Conservation (phyloP, 2,888 invertebrate genomes). For the Nudaria mundana region DNA sequence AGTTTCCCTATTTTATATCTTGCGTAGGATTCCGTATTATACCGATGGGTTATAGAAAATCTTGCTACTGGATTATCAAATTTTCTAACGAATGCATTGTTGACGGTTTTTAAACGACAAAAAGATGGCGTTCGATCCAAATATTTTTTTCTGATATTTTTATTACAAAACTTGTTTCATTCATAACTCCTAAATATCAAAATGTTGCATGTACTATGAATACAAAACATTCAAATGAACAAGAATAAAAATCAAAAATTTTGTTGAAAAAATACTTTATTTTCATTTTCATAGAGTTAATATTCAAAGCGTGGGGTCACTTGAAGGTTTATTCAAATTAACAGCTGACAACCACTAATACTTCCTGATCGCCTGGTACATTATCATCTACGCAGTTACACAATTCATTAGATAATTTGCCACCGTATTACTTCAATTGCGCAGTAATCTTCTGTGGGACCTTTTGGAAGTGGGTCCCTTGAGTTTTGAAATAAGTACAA, state of each 20-base stretch:
- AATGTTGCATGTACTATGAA: neutral
- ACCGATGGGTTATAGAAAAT: too few relatives aligned
- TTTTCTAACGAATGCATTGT: too few relatives aligned
- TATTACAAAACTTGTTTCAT: too few relatives aligned
- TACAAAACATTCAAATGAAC: conserved; percentile 9
- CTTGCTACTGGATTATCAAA: too few relatives aligned
- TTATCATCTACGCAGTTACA: conserved; percentile 32
- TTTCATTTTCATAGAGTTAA: rapidly evolving
- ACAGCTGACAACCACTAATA: conserved; percentile 18
- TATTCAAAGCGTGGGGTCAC: conserved; percentile 2
- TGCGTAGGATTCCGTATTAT: too few relatives aligned
- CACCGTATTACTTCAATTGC: conserved; percentile 8
- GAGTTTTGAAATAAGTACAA: too few relatives aligned
- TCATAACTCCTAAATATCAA: too few relatives aligned
- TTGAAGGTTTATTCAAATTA: conserved; percentile 33
- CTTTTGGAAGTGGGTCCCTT: too few relatives aligned
- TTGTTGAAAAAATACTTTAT: conserved; percentile 1
- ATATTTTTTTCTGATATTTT: too few relatives aligned
- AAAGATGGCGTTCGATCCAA: too few relatives aligned
- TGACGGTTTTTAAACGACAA: too few relatives aligned
- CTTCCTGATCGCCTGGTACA: conserved; percentile 36
- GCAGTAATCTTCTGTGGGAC: neutral
- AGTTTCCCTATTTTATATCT: neutral
- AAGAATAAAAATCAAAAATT: neutral
- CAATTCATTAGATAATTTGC: conserved; percentile 22